Conservation (phyloP, 2,797 vertebrate genomes). For the Sphaeramia orbicularis region DNA sequence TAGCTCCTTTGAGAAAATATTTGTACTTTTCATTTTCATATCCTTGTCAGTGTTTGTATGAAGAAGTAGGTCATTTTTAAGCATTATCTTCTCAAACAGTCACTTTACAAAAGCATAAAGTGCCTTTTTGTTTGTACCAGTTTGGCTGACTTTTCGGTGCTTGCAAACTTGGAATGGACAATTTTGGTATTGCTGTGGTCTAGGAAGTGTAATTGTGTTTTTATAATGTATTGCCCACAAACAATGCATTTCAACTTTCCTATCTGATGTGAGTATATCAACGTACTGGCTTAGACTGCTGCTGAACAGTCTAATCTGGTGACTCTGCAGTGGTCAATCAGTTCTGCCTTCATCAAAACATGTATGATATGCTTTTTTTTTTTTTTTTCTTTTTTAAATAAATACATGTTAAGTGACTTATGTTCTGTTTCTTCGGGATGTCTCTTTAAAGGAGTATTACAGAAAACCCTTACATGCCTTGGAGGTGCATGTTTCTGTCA, state of each 20-base stretch:
- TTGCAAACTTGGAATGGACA: constrained; percentile 33
- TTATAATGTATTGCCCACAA: constrained; percentile 34
- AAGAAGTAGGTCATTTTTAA: constrained; percentile 52
- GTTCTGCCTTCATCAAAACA: constrained; percentile 39
- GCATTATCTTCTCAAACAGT: constrained; percentile 37
- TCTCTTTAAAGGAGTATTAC: neutral
- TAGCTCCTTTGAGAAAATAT: constrained; percentile 50
- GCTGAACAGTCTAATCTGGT: constrained; percentile 43
- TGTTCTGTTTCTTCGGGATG: constrained; percentile 11
- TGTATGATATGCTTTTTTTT: constrained; percentile 8
- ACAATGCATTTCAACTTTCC: constrained; percentile 46
- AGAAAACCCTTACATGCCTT: no score
- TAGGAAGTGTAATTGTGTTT: constrained; percentile 31
- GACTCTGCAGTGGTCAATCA: constrained; percentile 29
- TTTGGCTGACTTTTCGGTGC: constrained; percentile 46
- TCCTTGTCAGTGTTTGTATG: constrained; percentile 49
- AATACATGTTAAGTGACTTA: constrained; percentile 25
- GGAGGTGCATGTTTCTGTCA: no score
- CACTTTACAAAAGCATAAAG: constrained; percentile 75
- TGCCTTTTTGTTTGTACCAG: constrained; percentile 81
- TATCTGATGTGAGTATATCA: constrained; percentile 34
- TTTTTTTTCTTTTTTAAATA: constrained; percentile 34
- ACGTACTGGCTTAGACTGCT: constrained; percentile 15
- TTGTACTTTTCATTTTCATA: constrained; percentile 63
- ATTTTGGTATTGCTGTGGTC: constrained; percentile 34